A percentile compares a stretch with the other conserved stretches of the same genome.
phyloP scores from a whole-genome alignment of 1,140 invertebrate species.

The Drosophila funebris region DNA sequence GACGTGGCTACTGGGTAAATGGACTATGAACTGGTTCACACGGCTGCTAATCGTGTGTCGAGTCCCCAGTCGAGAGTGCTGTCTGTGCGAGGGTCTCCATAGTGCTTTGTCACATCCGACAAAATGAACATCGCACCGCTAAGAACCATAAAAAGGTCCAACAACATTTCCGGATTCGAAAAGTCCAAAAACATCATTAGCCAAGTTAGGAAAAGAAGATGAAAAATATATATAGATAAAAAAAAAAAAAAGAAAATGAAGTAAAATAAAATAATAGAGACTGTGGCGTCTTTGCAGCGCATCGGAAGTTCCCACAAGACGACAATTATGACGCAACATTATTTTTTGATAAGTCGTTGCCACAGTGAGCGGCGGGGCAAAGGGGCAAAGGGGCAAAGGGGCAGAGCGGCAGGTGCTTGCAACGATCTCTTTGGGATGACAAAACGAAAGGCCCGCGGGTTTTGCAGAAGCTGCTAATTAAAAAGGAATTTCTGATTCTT shows the following conservation, averaged over 20 bases:
- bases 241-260: constrained; percentile 7
- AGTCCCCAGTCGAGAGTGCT: background rate
- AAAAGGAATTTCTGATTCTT: constrained; percentile 68
- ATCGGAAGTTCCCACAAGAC: constrained; percentile 75
- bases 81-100: background rate
- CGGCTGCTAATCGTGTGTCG: constrained; percentile 36
- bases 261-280: constrained; percentile 41
- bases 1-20: constrained; percentile 13
- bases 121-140: background rate
- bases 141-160: constrained; percentile 6
- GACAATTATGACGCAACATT: constrained; percentile 76
- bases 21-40: constrained; percentile 56
- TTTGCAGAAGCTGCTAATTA: constrained; percentile 69
- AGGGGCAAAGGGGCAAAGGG: background rate
- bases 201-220: constrained; percentile 24
- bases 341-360: constrained; percentile 56
- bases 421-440: constrained; percentile 16
- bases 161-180: constrained; percentile 67
- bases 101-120: constrained; percentile 68
- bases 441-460: constrained; percentile 25
- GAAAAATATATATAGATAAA: too few species aligned
- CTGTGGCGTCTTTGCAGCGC: constrained; percentile 18
- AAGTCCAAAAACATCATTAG: constrained; percentile 72
- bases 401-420: constrained; percentile 5
- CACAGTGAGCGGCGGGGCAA: background rate